Base-by-base conservation (phyloP, 2,888 invertebrate genomes). In the Thelaira solivaga region DNA sequence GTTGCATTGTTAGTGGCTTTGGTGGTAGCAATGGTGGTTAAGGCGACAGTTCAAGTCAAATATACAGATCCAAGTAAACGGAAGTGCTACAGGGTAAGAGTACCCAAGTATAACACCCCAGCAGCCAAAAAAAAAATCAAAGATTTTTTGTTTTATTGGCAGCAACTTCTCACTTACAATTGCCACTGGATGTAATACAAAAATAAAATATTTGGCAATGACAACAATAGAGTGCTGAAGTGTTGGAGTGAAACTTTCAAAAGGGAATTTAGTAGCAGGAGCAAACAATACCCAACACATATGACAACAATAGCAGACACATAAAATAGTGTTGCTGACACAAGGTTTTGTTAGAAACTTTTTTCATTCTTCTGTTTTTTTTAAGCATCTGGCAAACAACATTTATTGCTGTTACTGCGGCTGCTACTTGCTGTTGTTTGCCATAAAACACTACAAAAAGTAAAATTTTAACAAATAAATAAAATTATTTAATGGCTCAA, bases 311-410 rank as follows among this genome's bases (percentile, higher is more conserved):
- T n/a, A 24, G 68, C 67, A 73, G 65, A 55, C 61, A 65, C 8
- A 22, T 31, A 49, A 61, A 67, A 13, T 53, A 45, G 18, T 36
- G 61, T 34, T 20, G 78, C 82, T 83, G 82, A 85, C 82, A 83
- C 39, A 43, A 53, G 69, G 59, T 45, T 39, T 55, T 59, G 8
- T 34, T 24, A 22, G 18, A 36, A 16, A 24, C 3, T 10, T 47
- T 47, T 59, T 59, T n/a, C 4, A n/a, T n/a, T 47, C 1, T 62
- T 11, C 24, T 24, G 22, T 13, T 0, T 22, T 36, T 22, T 24
- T 68, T 61, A 84, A 80, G 78, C 78, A 74, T 55, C 71, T 78
- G 86, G 84, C 85, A 85, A 84, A 83, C 82, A 85, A 85, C 83
- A 82, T 83, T 84, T 85, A 83, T 82, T 85, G 82, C 82, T 82